Percentiles rank a stretch among this genome's conserved stretches.
phyloP scores from a whole-genome alignment of 1,140 invertebrate species.

The Drosophila kanapiae region DNA sequence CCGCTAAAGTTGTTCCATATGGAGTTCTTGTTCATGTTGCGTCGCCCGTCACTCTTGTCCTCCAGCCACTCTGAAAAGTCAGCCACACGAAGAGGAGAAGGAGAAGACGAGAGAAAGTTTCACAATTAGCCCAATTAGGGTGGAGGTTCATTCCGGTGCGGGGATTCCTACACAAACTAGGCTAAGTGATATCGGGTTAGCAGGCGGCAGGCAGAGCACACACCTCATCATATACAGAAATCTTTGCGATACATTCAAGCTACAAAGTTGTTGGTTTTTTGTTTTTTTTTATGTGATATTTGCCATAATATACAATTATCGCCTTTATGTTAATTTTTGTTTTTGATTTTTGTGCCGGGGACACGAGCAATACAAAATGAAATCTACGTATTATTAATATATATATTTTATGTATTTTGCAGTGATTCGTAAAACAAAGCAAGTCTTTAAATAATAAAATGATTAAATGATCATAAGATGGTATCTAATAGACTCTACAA shows the following conservation, averaged over 20 bases:
- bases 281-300: background rate
- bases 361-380: constrained; percentile 5
- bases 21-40: constrained; percentile 85
- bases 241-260: background rate
- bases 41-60: constrained; percentile 78
- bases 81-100: constrained; percentile 5
- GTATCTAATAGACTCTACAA: background rate
- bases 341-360: background rate
- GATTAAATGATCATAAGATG: background rate
- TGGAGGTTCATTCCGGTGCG: constrained; percentile 1
- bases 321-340: background rate
- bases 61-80: constrained; percentile 79
- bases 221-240: background rate
- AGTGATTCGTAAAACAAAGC: background rate
- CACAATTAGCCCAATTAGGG: constrained; percentile 30
- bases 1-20: constrained; percentile 88
- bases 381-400: background rate
- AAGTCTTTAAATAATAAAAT: constrained; percentile 1
- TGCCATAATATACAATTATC: background rate
- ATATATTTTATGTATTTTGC: background rate
- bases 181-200: background rate
- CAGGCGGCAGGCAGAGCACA: constrained; percentile 10
- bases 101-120: constrained; percentile 16
- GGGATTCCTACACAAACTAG: background rate
- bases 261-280: background rate